phyloP scores from a whole-genome alignment of 1,140 invertebrate genomes.

The Drosophila lacteicornis region DNA sequence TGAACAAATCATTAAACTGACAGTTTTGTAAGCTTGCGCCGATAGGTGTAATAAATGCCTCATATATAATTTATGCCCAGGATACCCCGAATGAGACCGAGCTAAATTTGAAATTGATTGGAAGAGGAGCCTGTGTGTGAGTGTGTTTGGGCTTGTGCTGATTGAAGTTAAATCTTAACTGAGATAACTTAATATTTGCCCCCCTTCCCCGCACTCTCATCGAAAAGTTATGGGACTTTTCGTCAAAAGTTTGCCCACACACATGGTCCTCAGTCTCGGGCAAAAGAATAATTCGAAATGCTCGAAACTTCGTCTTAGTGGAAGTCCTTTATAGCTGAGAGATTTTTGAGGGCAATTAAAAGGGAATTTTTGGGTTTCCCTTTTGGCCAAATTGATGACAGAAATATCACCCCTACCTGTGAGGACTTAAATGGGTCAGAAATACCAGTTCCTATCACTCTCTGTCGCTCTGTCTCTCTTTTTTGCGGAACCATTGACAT shows the following conservation, averaged over 20 bases:
- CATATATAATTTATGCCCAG: conserved; percentile 57
- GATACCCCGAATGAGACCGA: conserved; percentile 18
- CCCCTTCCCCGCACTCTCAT: neutral
- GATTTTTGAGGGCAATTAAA: conserved; percentile 41
- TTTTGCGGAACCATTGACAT: conserved; percentile 40
- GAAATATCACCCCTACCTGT: conserved; percentile 13
- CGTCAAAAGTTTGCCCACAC: conserved; percentile 14
- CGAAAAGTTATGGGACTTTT: conserved; percentile 26
- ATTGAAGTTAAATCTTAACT: conserved; percentile 26
- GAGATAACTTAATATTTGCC: conserved; percentile 21
- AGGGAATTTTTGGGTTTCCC: conserved; percentile 21
- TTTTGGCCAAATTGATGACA: conserved; percentile 31
- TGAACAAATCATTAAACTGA: conserved; percentile 74
- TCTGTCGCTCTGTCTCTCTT: neutral
- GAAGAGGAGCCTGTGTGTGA: conserved; percentile 4
- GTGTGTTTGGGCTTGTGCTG: conserved; percentile 1
- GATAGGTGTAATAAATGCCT: conserved; percentile 66
- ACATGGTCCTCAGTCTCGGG: neutral
- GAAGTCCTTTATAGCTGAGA: neutral
- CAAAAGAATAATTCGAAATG: conserved; percentile 8
- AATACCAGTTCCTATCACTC: neutral
- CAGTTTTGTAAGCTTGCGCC: conserved; percentile 56
- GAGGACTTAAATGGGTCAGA: conserved; percentile 30
- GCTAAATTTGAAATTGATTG: conserved; percentile 65
- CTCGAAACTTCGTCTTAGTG: conserved; percentile 16